A percentile compares a stretch with the other conserved stretches of the same genome.
Evolutionary conservation across 2,888 invertebrate species (phyloP).

Genomic region (Oxystoma pomonae): DNA sequence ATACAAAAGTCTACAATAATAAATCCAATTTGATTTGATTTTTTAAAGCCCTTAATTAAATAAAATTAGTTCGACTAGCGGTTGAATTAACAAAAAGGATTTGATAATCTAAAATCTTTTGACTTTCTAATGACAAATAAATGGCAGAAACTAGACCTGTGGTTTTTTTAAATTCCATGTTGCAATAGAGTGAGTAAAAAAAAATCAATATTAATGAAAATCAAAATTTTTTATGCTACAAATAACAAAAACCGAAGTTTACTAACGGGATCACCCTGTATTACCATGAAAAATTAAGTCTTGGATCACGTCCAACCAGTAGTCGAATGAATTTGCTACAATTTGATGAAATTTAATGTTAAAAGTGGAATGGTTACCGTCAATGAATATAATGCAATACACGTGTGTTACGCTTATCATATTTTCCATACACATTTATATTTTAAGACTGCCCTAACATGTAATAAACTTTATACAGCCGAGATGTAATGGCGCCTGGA

Average conservation of each 20-base stretch:
- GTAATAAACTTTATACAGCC: constrained; percentile 22
- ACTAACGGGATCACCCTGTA: too few species aligned
- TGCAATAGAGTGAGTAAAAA: too few species aligned
- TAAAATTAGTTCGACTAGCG: neutral
- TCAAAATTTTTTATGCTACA: too few species aligned
- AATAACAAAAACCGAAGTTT: too few species aligned
- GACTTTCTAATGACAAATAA: too few species aligned
- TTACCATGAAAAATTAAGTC: too few species aligned
- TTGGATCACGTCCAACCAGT: neutral
- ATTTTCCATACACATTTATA: constrained; percentile 38
- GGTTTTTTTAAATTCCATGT: too few species aligned
- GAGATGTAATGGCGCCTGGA: constrained; percentile 3
- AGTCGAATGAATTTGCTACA: neutral
- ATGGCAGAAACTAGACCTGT: too few species aligned
- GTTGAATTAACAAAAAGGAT: too few species aligned
- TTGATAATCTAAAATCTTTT: too few species aligned
- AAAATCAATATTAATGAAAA: too few species aligned
- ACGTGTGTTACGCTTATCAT: constrained; percentile 20
- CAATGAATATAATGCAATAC: constrained; percentile 47
- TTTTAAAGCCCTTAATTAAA: neutral
- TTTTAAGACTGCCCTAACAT: constrained; percentile 46
- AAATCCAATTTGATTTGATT: neutral
- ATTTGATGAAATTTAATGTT: constrained; percentile 19
- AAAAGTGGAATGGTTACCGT: constrained; percentile 45
- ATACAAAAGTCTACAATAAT: constrained; percentile 48